A percentile compares a stretch with the other conserved stretches of the same genome.
Evolutionary conservation across 2,888 invertebrate genomes (phyloP).

Genomic region (Terebella lapidaria): DNA sequence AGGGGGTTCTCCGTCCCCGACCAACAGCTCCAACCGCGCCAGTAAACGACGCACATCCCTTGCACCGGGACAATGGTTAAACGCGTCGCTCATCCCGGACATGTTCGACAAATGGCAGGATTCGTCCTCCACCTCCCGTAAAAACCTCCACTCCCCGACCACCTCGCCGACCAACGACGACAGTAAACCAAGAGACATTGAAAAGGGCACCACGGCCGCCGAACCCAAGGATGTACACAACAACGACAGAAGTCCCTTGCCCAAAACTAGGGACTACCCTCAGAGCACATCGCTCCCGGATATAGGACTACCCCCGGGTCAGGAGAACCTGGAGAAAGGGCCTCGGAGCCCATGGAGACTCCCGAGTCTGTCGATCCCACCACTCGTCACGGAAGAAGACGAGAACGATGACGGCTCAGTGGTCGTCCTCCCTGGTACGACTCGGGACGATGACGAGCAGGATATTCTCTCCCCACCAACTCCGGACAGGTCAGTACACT

Average conservation of each 20-base stretch:
- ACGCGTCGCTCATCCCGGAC: slow-evolving; percentile 5
- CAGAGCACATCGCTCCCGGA: background rate
- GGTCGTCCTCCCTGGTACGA: background rate
- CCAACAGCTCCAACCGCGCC: too few species aligned
- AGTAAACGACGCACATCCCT: slow-evolving; percentile 12
- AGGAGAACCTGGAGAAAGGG: background rate
- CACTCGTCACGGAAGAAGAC: background rate
- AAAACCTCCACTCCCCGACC: too few species aligned
- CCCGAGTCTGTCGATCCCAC: background rate
- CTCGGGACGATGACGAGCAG: too few species aligned
- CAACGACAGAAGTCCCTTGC: background rate
- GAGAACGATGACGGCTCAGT: background rate
- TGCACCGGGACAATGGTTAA: slow-evolving; percentile 19
- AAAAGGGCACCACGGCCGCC: too few species aligned
- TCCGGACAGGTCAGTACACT: too few species aligned
- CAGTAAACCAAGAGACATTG: background rate
- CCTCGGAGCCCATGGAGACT: background rate
- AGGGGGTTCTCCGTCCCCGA: background rate
- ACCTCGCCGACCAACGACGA: too few species aligned
- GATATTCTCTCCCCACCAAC: too few species aligned
- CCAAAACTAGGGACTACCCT: background rate
- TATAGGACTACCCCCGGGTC: background rate
- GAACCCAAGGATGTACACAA: too few species aligned
- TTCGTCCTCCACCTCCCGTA: too few species aligned
- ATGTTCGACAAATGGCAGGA: slow-evolving; percentile 14